These are phyloP conservation scores for Scaptomyza flava DNA, from an alignment of 2,888 invertebrate species.

Conservation along the genomic window DNA sequence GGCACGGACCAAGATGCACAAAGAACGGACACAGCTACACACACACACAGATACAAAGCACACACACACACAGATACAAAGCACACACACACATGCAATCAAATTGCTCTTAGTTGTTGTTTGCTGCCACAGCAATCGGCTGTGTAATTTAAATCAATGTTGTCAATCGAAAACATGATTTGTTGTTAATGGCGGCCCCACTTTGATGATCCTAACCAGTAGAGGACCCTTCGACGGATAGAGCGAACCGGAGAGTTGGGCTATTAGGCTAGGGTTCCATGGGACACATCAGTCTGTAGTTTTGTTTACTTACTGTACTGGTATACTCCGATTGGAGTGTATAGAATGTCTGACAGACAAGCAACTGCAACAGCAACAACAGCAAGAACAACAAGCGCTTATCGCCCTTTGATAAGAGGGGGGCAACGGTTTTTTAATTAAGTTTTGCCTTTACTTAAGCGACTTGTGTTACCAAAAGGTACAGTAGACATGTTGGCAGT, in stretches of 20 bases:
- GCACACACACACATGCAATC: conserved; percentile 40
- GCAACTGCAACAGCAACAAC: background rate
- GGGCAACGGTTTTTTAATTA: conserved; percentile 78
- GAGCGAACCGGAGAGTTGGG: conserved; percentile 12
- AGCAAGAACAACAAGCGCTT: conserved; percentile 44
- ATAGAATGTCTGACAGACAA: conserved; percentile 14
- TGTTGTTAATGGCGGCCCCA: conserved; percentile 77
- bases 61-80: conserved; percentile 28
- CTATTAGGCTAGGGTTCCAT: conserved; percentile 18
- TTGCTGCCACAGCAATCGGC: conserved; percentile 70
- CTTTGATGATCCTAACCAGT: conserved; percentile 63
- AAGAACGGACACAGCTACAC: conserved; percentile 36
- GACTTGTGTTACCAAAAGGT: conserved; percentile 43
- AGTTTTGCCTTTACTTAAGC: conserved; percentile 50
- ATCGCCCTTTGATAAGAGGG: conserved; percentile 72
- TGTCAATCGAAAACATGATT: conserved; percentile 83
- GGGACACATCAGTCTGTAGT: conserved; percentile 32
- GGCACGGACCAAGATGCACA: conserved; percentile 48
- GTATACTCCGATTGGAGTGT: background rate
- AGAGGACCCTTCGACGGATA: conserved; percentile 26
- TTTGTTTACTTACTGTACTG: conserved; percentile 13
- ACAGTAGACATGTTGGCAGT: conserved; percentile 48
- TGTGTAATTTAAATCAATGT: conserved; percentile 83
- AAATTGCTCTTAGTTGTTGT: conserved; percentile 64
- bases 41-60: conserved; percentile 9